Evolutionary conservation across 2,888 invertebrate genomes (phyloP).

Genomic region (Thyatira batis): DNA sequence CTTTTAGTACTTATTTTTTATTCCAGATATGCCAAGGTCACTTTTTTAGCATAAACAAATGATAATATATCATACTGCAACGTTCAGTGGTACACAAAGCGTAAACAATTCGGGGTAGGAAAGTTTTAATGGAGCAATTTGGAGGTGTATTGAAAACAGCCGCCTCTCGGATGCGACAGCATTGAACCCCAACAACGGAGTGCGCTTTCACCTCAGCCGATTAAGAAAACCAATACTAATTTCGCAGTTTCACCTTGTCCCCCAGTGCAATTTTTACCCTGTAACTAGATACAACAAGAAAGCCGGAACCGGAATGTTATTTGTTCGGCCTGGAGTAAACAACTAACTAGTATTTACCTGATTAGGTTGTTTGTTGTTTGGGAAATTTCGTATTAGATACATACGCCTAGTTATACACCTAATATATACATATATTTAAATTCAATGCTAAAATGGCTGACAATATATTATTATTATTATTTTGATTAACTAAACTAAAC

Average conservation of each 20-base stretch:
- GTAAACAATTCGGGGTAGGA: conserved; percentile 55
- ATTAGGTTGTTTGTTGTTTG: too few relatives aligned
- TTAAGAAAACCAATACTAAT: conserved; percentile 49
- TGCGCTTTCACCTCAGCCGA: conserved; percentile 36
- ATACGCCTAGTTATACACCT: too few relatives aligned
- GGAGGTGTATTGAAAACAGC: conserved; percentile 65
- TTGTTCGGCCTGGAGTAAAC: neutral
- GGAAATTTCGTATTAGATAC: too few relatives aligned
- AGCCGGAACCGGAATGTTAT: neutral
- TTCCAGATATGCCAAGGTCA: too few relatives aligned
- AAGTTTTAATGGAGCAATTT: conserved; percentile 74
- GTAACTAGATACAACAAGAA: neutral
- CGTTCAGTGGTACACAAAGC: conserved; percentile 43
- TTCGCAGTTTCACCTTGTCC: conserved; percentile 16
- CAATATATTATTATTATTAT: neutral
- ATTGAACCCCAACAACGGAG: conserved; percentile 27
- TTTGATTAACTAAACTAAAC: too few relatives aligned
- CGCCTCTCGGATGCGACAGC: conserved; percentile 40
- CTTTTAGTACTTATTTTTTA: too few relatives aligned
- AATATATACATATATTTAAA: too few relatives aligned
- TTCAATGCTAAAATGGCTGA: too few relatives aligned
- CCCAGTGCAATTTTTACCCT: neutral
- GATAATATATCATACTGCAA: conserved; percentile 45
- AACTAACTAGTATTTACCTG: neutral
- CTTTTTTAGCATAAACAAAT: too few relatives aligned